Conservation (phyloP, 2,113 vertebrate species). For the Ophiodon elongatus region DNA sequence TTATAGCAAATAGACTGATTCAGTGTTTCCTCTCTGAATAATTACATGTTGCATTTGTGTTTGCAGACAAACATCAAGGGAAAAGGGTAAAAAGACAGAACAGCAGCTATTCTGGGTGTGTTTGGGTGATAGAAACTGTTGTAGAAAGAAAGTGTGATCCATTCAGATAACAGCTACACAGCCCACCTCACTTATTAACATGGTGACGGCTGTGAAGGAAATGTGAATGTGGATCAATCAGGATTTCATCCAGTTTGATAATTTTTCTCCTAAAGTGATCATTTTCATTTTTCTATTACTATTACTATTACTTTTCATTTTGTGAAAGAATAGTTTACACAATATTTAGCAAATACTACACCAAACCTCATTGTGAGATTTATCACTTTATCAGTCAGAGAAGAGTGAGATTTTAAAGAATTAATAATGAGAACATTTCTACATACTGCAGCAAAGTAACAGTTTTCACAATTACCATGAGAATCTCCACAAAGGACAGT, state of each 20-base stretch:
- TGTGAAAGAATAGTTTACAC: neutral
- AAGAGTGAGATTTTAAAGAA: neutral
- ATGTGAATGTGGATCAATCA: constrained; percentile 16
- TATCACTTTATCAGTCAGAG: neutral
- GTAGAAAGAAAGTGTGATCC: constrained; percentile 15
- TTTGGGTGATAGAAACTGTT: neutral
- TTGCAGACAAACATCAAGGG: constrained; percentile 30
- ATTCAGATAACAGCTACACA: constrained; percentile 8
- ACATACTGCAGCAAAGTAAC: neutral
- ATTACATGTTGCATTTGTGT: constrained; percentile 22
- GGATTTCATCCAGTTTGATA: constrained; percentile 31
- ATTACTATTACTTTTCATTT: constrained; percentile 17
- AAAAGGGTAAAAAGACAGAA: neutral
- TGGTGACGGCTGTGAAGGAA: constrained; percentile 6
- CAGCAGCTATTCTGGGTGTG: neutral
- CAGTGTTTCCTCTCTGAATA: constrained; percentile 23
- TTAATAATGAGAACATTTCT: neutral
- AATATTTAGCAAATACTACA: neutral
- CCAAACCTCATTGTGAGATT: neutral
- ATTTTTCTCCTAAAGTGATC: constrained; percentile 20
- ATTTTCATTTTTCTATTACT: constrained; percentile 24
- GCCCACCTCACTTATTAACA: constrained; percentile 20
- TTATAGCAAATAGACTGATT: constrained; percentile 22
- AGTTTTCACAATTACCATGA: neutral
- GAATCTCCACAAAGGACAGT: neutral